Conservation (phyloP, 1,140 invertebrate species). For the Drosophila sproati region DNA sequence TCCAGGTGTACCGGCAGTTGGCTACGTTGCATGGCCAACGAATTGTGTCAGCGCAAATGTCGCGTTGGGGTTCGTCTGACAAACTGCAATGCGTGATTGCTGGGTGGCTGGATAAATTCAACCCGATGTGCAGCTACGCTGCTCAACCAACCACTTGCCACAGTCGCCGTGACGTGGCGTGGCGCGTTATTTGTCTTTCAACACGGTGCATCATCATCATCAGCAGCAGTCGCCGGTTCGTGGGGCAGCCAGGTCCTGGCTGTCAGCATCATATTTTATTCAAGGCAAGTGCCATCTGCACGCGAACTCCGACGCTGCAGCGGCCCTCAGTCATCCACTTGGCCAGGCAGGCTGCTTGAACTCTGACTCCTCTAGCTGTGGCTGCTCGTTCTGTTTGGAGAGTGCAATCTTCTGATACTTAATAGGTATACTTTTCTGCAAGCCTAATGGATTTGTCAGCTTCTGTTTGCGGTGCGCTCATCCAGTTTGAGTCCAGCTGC, state of each 20-base stretch:
- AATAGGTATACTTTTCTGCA: neutral
- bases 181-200: slow-evolving; percentile 78
- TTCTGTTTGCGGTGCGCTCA: slow-evolving; percentile 10
- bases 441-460: slow-evolving; percentile 10
- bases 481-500: slow-evolving; percentile 38
- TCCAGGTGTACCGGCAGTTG: neutral
- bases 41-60: slow-evolving; percentile 65
- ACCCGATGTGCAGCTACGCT: neutral
- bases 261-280: slow-evolving; percentile 75
- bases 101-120: neutral
- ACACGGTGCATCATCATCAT: slow-evolving; percentile 66
- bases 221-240: slow-evolving; percentile 6
- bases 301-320: slow-evolving; percentile 48
- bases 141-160: slow-evolving; percentile 57
- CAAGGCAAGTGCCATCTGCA: slow-evolving; percentile 76
- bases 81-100: slow-evolving; percentile 54
- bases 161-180: slow-evolving; percentile 26
- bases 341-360: slow-evolving; percentile 56
- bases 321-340: slow-evolving; percentile 57
- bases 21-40: slow-evolving; percentile 3
- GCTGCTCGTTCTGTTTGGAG: neutral
- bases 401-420: neutral
- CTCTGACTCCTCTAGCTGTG: slow-evolving; percentile 30
- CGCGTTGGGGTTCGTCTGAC: slow-evolving; percentile 39
- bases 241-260: slow-evolving; percentile 4